A percentile compares a stretch with the other conserved stretches of the same genome.
Conservation (phyloP, 2,797 vertebrate genomes). For the Rhabdophis nuchalis region DNA sequence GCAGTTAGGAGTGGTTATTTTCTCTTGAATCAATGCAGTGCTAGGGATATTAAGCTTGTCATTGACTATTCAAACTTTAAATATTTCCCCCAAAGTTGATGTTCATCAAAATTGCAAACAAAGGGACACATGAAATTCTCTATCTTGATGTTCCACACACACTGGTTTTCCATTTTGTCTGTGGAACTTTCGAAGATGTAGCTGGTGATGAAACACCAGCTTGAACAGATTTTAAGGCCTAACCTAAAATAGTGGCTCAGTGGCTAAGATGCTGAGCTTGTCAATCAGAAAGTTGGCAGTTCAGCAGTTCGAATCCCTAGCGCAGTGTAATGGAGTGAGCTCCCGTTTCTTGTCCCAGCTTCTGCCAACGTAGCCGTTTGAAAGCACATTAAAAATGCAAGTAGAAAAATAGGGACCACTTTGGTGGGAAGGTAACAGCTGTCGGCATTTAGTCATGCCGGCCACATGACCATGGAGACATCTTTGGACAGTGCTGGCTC, state of each 20-base stretch:
- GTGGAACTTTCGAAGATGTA: background rate
- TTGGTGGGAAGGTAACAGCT: too few species aligned
- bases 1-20: background rate
- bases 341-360: too few species aligned
- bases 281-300: too few species aligned
- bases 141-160: background rate
- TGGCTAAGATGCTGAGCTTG: too few species aligned
- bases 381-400: too few species aligned
- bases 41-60: background rate
- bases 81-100: background rate
- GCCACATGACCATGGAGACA: too few species aligned
- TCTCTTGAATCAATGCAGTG: background rate
- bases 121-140: background rate
- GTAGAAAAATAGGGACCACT: too few species aligned
- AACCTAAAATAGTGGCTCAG: background rate
- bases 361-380: too few species aligned
- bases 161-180: background rate
- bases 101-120: background rate
- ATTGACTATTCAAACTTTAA: background rate
- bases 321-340: too few species aligned
- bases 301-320: too few species aligned
- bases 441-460: too few species aligned
- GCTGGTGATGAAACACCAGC: background rate
- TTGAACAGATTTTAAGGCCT: background rate
- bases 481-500: too few species aligned